Evolutionary conservation across 2,797 vertebrate species (phyloP), one percentile per base, ranked within the genome.

Genomic region (Gadopsis bispinosus): DNA sequence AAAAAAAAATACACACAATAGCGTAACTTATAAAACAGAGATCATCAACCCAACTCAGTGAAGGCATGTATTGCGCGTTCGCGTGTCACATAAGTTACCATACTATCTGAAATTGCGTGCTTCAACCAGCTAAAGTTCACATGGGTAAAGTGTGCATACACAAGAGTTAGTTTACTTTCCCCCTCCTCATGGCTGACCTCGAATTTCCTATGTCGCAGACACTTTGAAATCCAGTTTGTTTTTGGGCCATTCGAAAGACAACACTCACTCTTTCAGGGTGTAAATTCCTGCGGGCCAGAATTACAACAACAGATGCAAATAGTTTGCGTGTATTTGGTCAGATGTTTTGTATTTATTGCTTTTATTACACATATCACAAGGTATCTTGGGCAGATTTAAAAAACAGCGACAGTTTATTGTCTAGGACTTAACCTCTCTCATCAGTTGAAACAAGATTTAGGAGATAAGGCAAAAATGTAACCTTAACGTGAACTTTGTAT

Each of bases 401-500:
- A 67, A 80, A 87, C 88, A 81, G 87, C 84, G 75, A 80, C 65
- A 73, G 85, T 91, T 89, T 78, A 88, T 76, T 91, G 87, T 88
- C 78, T 59, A 65, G 51, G 88, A 86, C 77, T 89, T 86, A 85
- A 91, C 90, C 86, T 92, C 73, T 84, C 89, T 86, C 91, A 91
- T 93, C 81, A 84, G 81, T 68, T 87, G 80, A 90, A 87, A 89
- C 91, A 90, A 94, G 93, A 95, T 95, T 93, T 78, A 85, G 41
- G 81, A 91, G 94, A 94, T 94, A 94, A 93, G 88, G 73, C 70
- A 93, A 92, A 90, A 91, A 94, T 94, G 89, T 94, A 93, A 95
- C 94, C 95, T 88, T 61, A 79, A 79, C 61, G 29, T 95, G 95
- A 96, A 95, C 95, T 88, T 83, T 92, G 88, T 39, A 14, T 83